Base-by-base conservation (phyloP, 53 echinoderm and acorn worm genomes). In the Hippasteria phrygiana region DNA sequence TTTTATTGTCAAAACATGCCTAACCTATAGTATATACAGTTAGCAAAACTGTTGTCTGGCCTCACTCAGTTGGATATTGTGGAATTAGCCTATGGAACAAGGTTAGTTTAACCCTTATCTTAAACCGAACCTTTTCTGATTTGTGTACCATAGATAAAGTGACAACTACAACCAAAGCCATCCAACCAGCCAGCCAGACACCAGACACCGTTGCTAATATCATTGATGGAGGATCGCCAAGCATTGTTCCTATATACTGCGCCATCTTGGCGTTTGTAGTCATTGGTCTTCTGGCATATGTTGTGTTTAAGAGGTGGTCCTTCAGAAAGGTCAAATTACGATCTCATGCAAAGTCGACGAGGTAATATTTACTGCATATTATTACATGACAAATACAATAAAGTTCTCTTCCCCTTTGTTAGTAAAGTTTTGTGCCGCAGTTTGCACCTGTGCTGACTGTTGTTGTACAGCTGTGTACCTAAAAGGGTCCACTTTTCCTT, bases 181-280 rank as follows among this genome's bases (percentile, higher is more conserved):
- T 5, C 39, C 81, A 28, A 31, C 18, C 43, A 38, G 45, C 29
- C 31, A 81, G 81, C 31, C 41, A 64, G 24, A 81, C 37, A 33
- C 81, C 81, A 4, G 81, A 81, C 43, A 20, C 63, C n/a, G 55
- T 65, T 18, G 45, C 63, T 6, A 24, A 63, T 12, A 62, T 20
- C 26, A 81, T 63, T 8, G 46, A 81, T 31, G 47, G 46, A 1
- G 8, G 71, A 71, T 54, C 66, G 1, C 87, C 92, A 43, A 92
- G 93, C 74, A 90, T 97, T 35, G 97, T 97, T 8, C 97, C 97
- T 13, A 91, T 97, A 62, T 97, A 95, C 91, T 97, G 97, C 67
- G 90, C 92, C 3, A 89, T 97, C 39, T 89, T 97, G 18, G 95
- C 93, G 1, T 83, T 91, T 13, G 90, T 97, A 11, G 93, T 97